phyloP scores from a whole-genome alignment of 2,797 vertebrate genomes.

The Ammospiza maritima region DNA sequence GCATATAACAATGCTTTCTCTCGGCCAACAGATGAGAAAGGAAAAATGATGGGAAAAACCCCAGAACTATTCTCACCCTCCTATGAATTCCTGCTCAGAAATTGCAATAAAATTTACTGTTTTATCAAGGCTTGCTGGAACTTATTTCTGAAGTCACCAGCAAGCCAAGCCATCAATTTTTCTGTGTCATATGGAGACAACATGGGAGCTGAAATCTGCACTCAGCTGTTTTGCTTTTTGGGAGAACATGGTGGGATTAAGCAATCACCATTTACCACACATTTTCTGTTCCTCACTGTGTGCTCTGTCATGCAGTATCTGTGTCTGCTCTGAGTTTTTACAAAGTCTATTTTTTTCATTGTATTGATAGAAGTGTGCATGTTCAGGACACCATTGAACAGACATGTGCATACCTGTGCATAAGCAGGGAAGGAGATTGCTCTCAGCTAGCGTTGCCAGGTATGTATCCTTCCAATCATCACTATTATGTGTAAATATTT shows the following conservation, averaged over 20 bases:
- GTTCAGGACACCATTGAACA: not conserved
- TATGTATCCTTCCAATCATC: slow-evolving; percentile 13
- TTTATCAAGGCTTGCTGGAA: slow-evolving; percentile 47
- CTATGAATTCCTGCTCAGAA: slow-evolving; percentile 47
- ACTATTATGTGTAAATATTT: not conserved
- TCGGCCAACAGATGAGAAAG: not conserved
- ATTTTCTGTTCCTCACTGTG: not conserved
- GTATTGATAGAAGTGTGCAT: not conserved
- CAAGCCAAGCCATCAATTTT: slow-evolving; percentile 48
- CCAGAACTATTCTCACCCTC: not conserved
- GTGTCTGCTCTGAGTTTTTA: not conserved
- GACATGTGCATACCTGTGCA: not conserved
- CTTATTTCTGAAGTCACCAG: slow-evolving; percentile 47
- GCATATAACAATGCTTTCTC: not conserved
- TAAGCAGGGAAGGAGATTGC: not conserved
- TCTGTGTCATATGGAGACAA: not conserved
- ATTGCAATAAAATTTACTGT: slow-evolving; percentile 30
- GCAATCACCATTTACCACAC: not conserved
- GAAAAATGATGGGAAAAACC: not conserved
- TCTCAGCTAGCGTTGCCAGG: not conserved
- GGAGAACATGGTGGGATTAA: not conserved
- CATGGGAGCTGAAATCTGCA: not conserved
- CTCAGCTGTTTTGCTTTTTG: slow-evolving; percentile 34
- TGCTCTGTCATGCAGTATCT: not conserved
- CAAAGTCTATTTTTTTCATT: not conserved